Conservation (phyloP, 2,797 vertebrate genomes). For the Neoniphon sammara region DNA sequence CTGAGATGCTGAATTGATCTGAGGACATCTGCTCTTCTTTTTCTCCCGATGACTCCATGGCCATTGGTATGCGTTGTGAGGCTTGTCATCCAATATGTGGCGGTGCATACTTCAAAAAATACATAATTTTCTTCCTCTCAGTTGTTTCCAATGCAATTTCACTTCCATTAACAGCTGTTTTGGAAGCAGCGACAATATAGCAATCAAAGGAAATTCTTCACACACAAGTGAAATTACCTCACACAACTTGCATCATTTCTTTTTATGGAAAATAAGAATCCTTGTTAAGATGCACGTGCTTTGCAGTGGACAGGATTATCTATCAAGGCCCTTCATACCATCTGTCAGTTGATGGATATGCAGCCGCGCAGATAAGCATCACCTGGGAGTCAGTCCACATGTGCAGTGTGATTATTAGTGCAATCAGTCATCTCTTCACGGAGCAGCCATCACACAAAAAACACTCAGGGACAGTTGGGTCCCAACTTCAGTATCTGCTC, state of each 20-base stretch:
- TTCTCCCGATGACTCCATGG: slow-evolving; percentile 9
- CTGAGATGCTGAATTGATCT: slow-evolving; percentile 33
- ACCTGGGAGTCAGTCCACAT: slow-evolving; percentile 53
- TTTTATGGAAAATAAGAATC: neutral
- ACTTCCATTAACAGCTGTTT: too few species aligned
- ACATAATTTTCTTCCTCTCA: too few species aligned
- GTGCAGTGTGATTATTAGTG: slow-evolving; percentile 45
- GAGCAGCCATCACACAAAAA: slow-evolving; percentile 48
- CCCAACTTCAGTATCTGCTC: slow-evolving; percentile 28
- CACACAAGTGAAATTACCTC: too few species aligned
- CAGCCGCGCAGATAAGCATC: slow-evolving; percentile 46
- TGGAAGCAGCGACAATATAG: too few species aligned
- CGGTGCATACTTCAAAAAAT: neutral
- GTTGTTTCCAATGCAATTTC: too few species aligned
- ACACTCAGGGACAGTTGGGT: slow-evolving; percentile 51
- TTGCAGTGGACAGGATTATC: slow-evolving; percentile 1
- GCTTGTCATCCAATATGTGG: neutral
- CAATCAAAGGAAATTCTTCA: too few species aligned
- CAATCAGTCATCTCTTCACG: slow-evolving; percentile 55
- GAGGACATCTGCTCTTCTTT: slow-evolving; percentile 48
- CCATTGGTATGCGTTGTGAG: slow-evolving; percentile 28
- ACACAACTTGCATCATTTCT: slow-evolving; percentile 1
- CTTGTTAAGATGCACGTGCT: slow-evolving; percentile 11
- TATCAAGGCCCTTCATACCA: slow-evolving; percentile 7
- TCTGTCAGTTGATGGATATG: slow-evolving; percentile 15